Evolutionary conservation across 2,797 vertebrate species (phyloP), one percentile per base, ranked within the genome.

Genomic region (Enteromius thamalakanensis): DNA sequence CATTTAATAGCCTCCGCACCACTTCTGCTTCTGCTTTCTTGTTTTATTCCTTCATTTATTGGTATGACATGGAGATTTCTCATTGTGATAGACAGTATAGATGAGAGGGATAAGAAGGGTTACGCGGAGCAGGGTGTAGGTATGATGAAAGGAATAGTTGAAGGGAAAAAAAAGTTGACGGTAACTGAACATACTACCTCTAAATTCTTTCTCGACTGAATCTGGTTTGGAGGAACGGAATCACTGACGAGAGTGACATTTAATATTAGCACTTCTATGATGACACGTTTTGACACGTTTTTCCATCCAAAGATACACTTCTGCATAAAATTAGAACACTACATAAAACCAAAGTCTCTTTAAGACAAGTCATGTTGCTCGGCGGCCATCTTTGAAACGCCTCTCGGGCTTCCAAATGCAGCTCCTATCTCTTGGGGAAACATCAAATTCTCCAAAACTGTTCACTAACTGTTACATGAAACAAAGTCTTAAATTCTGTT

Each of bases 21-120:
- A 75, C 71, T 65, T 83, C 76, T 85, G 89, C 85, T 89, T 87
- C 87, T 79, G 71, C 34, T 76, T 85, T 88, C 89, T 81, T 72
- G 85, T 78, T 85, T 88, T 75, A 86, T 21, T 76, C 85, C 80
- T 85, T 89, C 80, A 86, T 42, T 76, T 40, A 29, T 62, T 62
- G 4, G n/a, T 6, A 26, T 42, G 74, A 60, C 34, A 37, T 14
- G 9, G 49, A n/a, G 19, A 37, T 58, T 23, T 58, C 21, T 76
- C 21, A n/a, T 4, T 37, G 32, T 37, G 19, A 26, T 70, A 7
- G 40, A n/a, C 11, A 14, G 29, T 74, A 60, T 26, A 14, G 5
- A 74, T 17, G 7, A 4, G 23, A 60, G 32, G n/a, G 29, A 47
- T 70, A 3, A 14, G 5, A 74, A 17, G 7, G 4, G 23, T 14